These are phyloP conservation scores for Adineta ricciae DNA, from an alignment of 2,888 invertebrate genomes.

Conservation along the genomic window DNA sequence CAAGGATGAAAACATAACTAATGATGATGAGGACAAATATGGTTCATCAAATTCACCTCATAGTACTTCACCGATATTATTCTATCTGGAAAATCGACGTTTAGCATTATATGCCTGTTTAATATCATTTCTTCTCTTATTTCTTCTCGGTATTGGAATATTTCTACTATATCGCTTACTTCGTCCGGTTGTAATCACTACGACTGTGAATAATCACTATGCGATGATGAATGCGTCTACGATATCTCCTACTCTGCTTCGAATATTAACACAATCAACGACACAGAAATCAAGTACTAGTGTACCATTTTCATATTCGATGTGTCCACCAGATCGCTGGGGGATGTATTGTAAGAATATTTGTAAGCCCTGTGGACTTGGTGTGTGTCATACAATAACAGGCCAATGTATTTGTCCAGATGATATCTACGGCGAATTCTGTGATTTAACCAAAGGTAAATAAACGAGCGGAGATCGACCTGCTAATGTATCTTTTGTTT, in stretches of 20 bases:
- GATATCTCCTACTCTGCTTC: background rate
- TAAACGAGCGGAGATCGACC: background rate
- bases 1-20: background rate
- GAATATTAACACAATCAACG: background rate
- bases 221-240: background rate
- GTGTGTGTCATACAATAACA: background rate
- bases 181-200: background rate
- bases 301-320: background rate
- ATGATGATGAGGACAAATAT: background rate
- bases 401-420: background rate
- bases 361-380: constrained; percentile 2
- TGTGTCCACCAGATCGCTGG: background rate
- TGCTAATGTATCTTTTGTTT: background rate
- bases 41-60: background rate
- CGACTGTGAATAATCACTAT: constrained; percentile 14
- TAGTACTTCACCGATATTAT: background rate
- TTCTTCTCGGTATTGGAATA: background rate
- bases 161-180: background rate
- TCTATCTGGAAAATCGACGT: background rate
- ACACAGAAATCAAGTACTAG: background rate
- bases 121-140: background rate
- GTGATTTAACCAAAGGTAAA: constrained; percentile 6
- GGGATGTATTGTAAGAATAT: background rate
- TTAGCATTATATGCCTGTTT: background rate
- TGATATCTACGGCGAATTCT: background rate